Conservation (phyloP, 2,888 invertebrate species). For the Eucera pruinosa region DNA sequence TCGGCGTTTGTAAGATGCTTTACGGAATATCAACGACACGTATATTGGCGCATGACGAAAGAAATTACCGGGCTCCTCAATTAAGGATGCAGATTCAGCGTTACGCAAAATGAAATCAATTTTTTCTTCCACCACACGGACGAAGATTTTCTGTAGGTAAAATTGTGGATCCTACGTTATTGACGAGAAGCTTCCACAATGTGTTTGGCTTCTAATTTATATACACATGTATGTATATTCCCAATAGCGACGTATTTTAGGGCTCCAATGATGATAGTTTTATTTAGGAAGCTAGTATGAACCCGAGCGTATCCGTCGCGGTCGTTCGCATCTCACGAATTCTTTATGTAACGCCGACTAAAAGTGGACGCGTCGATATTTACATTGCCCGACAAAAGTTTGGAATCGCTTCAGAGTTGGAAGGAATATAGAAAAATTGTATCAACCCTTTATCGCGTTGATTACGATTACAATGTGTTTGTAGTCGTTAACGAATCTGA, state of each 20-base stretch:
- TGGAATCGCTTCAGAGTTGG: no score
- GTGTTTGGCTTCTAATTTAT: not conserved
- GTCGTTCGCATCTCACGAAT: conserved; percentile 10
- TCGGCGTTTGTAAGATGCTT: no score
- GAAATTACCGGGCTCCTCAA: not conserved
- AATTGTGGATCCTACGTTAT: not conserved
- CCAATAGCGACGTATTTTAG: conserved; percentile 9
- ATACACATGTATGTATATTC: no score
- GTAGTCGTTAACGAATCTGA: no score
- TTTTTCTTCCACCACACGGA: conserved; percentile 27
- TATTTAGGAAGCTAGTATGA: not conserved
- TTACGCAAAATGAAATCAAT: conserved; percentile 28
- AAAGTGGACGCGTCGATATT: no score
- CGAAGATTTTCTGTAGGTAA: not conserved
- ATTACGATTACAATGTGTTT: no score
- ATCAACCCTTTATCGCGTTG: no score
- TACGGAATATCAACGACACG: no score
- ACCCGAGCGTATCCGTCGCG: no score
- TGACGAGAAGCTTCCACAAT: not conserved
- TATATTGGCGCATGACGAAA: not conserved
- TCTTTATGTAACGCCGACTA: no score
- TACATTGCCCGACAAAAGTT: no score
- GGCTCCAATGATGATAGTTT: not conserved
- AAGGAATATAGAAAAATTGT: no score
- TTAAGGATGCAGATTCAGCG: not conserved